Conservation (phyloP, 1,140 invertebrate genomes). For the Heterodera carotae region DNA sequence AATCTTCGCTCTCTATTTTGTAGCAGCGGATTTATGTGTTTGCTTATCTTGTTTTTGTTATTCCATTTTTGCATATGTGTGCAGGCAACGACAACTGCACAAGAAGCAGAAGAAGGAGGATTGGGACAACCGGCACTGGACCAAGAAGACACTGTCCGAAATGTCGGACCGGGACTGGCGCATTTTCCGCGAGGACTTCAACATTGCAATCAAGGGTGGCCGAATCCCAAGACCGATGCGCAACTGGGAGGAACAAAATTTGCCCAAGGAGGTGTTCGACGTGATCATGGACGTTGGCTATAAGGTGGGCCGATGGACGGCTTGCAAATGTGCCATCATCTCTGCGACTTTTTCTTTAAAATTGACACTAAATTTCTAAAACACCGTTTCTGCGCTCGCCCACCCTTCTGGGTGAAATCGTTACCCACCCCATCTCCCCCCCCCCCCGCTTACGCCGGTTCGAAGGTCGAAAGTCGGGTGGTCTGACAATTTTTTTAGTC, state of each 20-base stretch:
- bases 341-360: too few species aligned
- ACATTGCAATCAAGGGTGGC: conserved; percentile 95
- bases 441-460: too few species aligned
- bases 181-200: conserved; percentile 99
- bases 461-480: too few species aligned
- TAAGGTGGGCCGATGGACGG: conserved; percentile 69
- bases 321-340: not conserved
- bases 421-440: too few species aligned
- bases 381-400: too few species aligned
- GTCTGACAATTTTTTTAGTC: too few species aligned
- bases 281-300: conserved; percentile 95
- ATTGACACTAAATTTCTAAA: too few species aligned
- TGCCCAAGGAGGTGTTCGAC: conserved; percentile 87
- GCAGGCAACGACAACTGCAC: conserved; percentile 30
- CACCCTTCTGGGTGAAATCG: too few species aligned
- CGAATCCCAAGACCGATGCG: conserved; percentile 93
- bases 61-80: conserved; percentile 51
- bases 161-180: conserved; percentile 99
- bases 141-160: conserved; percentile 86
- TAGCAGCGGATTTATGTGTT: not conserved
- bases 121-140: conserved; percentile 99
- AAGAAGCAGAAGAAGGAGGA: conserved; percentile 78
- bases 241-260: conserved; percentile 88
- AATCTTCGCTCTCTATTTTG: too few species aligned
- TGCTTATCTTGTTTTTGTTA: conserved; percentile 27